Evolutionary conservation across 2,888 invertebrate species (phyloP).

Genomic region (Thymelicus lineola): DNA sequence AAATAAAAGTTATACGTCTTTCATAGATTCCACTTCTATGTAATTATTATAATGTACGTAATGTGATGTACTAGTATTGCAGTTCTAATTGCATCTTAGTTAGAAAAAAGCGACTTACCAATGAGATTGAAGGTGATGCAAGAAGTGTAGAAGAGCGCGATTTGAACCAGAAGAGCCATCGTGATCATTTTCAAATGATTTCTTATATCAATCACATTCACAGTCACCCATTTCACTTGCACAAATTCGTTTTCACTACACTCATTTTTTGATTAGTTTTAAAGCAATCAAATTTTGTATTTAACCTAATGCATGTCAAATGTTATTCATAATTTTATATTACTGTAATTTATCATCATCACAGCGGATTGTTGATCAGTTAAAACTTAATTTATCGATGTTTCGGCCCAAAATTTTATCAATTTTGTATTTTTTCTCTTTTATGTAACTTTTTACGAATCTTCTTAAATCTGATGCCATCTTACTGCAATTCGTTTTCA

Average conservation of each 20-base stretch:
- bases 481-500: conserved; percentile 21
- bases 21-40: too few species aligned
- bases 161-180: conserved; percentile 63
- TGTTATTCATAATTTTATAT: not conserved
- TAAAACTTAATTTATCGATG: not conserved
- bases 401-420: conserved; percentile 6
- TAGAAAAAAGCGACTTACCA: conserved; percentile 63
- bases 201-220: conserved; percentile 47
- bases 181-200: conserved; percentile 57
- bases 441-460: conserved; percentile 3
- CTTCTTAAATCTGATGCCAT: conserved; percentile 29
- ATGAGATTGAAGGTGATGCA: conserved; percentile 67
- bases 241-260: conserved; percentile 18
- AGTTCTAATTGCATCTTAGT: too few species aligned
- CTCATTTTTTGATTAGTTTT: conserved; percentile 24
- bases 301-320: not conserved
- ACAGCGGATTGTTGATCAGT: conserved; percentile 6
- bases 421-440: not conserved
- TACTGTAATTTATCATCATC: not conserved
- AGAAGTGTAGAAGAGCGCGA: conserved; percentile 50
- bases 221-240: conserved; percentile 40
- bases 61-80: too few species aligned
- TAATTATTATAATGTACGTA: too few species aligned
- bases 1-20: too few species aligned
- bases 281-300: too few species aligned